These are phyloP conservation scores for Herminia tarsipennalis DNA, from an alignment of 2,888 invertebrate genomes.

Conservation along the genomic window DNA sequence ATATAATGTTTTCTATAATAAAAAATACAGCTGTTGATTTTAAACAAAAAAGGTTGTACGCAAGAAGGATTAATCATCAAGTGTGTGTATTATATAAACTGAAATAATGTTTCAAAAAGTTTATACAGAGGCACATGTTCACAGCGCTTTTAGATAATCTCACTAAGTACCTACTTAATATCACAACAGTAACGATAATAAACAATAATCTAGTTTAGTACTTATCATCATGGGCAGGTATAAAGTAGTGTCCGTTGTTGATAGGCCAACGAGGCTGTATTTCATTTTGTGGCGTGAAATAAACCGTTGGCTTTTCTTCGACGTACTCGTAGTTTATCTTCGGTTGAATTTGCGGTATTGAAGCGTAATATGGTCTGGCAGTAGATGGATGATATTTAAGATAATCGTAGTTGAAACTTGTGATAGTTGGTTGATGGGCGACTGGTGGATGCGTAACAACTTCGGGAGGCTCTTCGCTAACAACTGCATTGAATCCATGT, in stretches of 20 bases:
- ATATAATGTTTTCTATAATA: too few species aligned
- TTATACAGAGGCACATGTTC: too few species aligned
- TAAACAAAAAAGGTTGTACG: too few species aligned
- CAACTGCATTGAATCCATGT: slow-evolving; percentile 82
- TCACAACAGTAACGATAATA: slow-evolving; percentile 31
- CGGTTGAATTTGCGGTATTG: slow-evolving; percentile 26
- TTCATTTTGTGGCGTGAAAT: slow-evolving; percentile 65
- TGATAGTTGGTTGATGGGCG: slow-evolving; percentile 6
- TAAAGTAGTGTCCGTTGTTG: slow-evolving; percentile 62
- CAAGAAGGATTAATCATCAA: too few species aligned
- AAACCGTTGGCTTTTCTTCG: slow-evolving; percentile 36
- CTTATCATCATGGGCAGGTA: slow-evolving; percentile 48
- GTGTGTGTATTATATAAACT: too few species aligned
- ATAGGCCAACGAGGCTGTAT: slow-evolving; percentile 40
- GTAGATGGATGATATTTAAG: slow-evolving; percentile 22
- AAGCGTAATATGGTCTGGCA: slow-evolving; percentile 30
- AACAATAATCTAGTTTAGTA: slow-evolving; percentile 19
- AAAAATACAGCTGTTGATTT: too few species aligned
- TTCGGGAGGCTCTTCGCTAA: slow-evolving; percentile 70
- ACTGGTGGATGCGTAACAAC: slow-evolving; percentile 6
- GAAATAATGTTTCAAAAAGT: too few species aligned
- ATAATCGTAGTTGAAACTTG: slow-evolving; percentile 10
- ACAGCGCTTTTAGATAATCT: slow-evolving; percentile 23
- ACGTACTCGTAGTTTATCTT: slow-evolving; percentile 29
- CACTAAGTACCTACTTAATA: slow-evolving; percentile 35